Conservation (phyloP, 53 echinoderm and acorn worm species). For the Actinopyga echinites region DNA sequence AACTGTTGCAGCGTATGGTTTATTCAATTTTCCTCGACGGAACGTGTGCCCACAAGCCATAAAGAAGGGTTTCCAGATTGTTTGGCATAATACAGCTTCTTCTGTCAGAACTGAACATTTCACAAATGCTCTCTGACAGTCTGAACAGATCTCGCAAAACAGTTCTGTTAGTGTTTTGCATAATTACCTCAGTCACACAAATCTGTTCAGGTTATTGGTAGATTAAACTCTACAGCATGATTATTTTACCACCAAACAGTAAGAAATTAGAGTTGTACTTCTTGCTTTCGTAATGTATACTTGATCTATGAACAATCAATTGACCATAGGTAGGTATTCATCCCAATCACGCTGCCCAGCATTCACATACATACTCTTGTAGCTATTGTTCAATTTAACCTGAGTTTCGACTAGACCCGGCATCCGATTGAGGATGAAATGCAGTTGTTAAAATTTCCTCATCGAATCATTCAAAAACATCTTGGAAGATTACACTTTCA, state of each 20-base stretch:
- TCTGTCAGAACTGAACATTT: not conserved
- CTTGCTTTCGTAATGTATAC: not conserved
- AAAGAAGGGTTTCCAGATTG: not conserved
- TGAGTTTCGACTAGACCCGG: not conserved
- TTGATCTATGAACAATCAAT: not conserved
- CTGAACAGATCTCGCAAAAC: not conserved
- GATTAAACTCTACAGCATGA: not conserved
- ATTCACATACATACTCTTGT: not conserved
- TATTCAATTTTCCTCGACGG: not conserved
- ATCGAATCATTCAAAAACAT: too few relatives aligned
- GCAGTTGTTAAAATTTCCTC: not conserved
- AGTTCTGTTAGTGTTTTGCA: not conserved
- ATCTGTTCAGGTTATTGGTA: not conserved
- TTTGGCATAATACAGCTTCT: not conserved
- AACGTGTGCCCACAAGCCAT: not conserved
- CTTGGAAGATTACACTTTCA: too few relatives aligned
- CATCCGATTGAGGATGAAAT: conserved; percentile 4
- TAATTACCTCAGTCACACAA: not conserved
- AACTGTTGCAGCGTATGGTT: not conserved
- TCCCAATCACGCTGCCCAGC: not conserved
- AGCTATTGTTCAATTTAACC: not conserved
- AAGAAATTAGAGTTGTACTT: not conserved
- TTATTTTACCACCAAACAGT: not conserved
- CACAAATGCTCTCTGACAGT: not conserved
- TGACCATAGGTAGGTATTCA: not conserved